phyloP scores from a whole-genome alignment of 2,113 vertebrate genomes.

The Tor tambroides region DNA sequence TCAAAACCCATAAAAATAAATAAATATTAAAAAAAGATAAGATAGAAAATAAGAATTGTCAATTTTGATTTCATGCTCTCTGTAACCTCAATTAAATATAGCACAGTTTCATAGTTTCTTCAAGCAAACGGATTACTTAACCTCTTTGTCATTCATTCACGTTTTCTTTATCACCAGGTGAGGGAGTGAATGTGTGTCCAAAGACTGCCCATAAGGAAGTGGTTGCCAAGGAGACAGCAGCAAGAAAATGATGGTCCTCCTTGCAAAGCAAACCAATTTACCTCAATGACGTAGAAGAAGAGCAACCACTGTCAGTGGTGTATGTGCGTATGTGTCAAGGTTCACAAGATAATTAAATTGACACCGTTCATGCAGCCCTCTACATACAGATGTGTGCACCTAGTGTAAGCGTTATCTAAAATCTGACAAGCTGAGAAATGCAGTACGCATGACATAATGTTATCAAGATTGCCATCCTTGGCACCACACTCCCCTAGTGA shows the following conservation, averaged over 20 bases:
- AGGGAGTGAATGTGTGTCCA: constrained; percentile 47
- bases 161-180: constrained; percentile 38
- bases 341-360: not conserved
- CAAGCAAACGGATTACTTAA: too few relatives aligned
- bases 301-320: constrained; percentile 57
- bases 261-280: constrained; percentile 70
- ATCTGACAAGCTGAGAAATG: not conserved
- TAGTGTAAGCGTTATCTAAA: not conserved
- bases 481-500: constrained; percentile 81
- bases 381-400: not conserved
- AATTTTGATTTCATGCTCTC: not conserved
- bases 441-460: not conserved
- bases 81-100: not conserved
- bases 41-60: not conserved
- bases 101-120: too few relatives aligned
- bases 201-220: constrained; percentile 61
- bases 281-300: constrained; percentile 66
- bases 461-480: constrained; percentile 58
- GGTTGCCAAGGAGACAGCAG: constrained; percentile 75
- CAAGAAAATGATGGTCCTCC: constrained; percentile 66
- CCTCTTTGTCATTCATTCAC: not conserved
- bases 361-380: not conserved
- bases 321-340: constrained; percentile 13
- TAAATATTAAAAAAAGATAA: not conserved
- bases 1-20: not conserved